phyloP scores from a whole-genome alignment of 1,140 invertebrate species.

The Drosophila teissieri region DNA sequence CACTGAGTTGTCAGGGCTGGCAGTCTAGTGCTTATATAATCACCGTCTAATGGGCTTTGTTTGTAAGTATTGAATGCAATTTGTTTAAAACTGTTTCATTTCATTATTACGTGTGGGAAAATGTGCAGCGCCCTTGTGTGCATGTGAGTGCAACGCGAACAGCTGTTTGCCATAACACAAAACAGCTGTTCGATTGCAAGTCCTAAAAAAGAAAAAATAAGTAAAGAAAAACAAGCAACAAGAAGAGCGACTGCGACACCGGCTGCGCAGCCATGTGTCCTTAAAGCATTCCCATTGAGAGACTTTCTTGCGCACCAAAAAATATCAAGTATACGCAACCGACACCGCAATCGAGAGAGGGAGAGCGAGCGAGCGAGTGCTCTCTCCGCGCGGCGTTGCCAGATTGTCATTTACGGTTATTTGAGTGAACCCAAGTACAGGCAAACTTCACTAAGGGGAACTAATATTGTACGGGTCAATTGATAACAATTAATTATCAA shows the following conservation, averaged over 20 bases:
- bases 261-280: slow-evolving; percentile 58
- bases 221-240: slow-evolving; percentile 20
- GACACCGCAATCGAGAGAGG: slow-evolving; percentile 6
- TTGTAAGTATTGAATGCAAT: slow-evolving; percentile 77
- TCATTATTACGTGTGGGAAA: slow-evolving; percentile 28
- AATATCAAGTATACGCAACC: slow-evolving; percentile 60
- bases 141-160: slow-evolving; percentile 30
- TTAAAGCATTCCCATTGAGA: slow-evolving; percentile 39
- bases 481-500: background rate
- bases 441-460: slow-evolving; percentile 3
- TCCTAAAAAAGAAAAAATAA: slow-evolving; percentile 23
- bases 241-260: slow-evolving; percentile 12
- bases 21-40: slow-evolving; percentile 69
- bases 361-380: slow-evolving; percentile 31
- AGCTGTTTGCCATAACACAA: slow-evolving; percentile 59
- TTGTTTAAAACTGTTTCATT: slow-evolving; percentile 57
- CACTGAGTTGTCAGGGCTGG: slow-evolving; percentile 31
- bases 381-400: slow-evolving; percentile 34
- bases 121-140: slow-evolving; percentile 10
- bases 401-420: slow-evolving; percentile 54
- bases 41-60: slow-evolving; percentile 72
- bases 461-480: no score
- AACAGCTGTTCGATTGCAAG: slow-evolving; percentile 54
- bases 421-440: slow-evolving; percentile 31
- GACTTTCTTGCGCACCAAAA: slow-evolving; percentile 71